Base-by-base conservation (phyloP, 2,888 invertebrate genomes). In the Apotomis turbidana region DNA sequence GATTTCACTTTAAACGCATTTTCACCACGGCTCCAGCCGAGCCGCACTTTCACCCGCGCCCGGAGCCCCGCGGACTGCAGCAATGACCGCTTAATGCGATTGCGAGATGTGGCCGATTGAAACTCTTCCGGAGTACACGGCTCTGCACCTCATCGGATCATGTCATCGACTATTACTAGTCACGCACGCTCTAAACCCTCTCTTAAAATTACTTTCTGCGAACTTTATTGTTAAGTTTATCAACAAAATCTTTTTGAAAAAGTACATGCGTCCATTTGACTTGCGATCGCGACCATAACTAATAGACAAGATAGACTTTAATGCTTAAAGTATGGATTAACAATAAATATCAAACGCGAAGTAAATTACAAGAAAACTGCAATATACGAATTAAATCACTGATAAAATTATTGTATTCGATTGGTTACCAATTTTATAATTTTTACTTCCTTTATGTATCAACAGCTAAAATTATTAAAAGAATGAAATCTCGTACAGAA, bases 1-100 rank as follows among this genome's bases (percentile, higher is more conserved):
- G 80, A 83, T 80, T 83, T 82, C 78, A 81, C 78, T 78, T 76
- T 74, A 77, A 76, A 76, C 75, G 78, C 88, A 90, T 91, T 85
- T 84, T 88, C 83, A 78, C 82, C 76, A 49, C 76, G 76, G 67
- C 66, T 73, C 74, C 73, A 73, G 60, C 44, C 44, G 52, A 74
- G 67, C 74, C 74, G 74, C 87, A 91, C 91, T 91, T 91, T 91
- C 91, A 90, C 91, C 87, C 78, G 81, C 76, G 81, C 77, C 82
- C 80, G 82, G 80, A 83, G 81, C 85, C 81, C 83, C 78, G 79
- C 80, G 90, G 85, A 90, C 90, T 62, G 71, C 67, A 71, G 68
- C 55, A 63, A 71, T 87, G 84, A 82, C 78, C 82, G 83, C 83
- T 81, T 83, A 81, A 71, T 70, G 61, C 66, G 73, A 73, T 82